Conservation (phyloP, 1,140 invertebrate species). For the Nilaparvata lugens region DNA sequence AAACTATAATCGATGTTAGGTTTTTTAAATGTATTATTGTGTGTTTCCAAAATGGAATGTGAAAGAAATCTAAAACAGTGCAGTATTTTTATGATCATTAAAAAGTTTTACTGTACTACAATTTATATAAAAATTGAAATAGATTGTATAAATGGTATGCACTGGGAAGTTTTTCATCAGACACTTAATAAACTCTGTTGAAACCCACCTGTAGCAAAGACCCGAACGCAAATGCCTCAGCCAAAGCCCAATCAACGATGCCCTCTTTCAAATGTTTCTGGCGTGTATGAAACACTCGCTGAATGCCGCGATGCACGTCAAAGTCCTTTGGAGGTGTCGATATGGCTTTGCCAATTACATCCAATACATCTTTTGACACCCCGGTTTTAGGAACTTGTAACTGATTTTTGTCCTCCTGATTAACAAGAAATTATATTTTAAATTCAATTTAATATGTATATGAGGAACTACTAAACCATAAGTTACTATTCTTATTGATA, state of each 20-base stretch:
- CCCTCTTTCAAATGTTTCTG: slow-evolving; percentile 28
- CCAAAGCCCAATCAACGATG: slow-evolving; percentile 73
- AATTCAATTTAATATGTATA: no score
- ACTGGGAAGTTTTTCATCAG: no score
- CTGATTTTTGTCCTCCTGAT: not conserved
- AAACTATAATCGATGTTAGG: no score
- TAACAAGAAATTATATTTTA: no score
- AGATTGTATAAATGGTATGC: no score
- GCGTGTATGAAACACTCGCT: not conserved
- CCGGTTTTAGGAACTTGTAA: not conserved
- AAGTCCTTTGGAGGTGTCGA: not conserved
- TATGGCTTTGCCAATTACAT: not conserved
- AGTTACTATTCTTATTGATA: no score
- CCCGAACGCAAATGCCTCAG: slow-evolving; percentile 72
- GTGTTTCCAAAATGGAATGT: no score
- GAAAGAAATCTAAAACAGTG: not conserved
- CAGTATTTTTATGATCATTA: not conserved
- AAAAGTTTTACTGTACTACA: no score
- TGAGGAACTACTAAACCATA: no score
- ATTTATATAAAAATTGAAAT: no score
- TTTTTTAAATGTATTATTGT: no score
- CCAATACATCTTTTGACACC: not conserved
- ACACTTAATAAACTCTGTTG: no score
- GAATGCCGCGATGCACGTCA: not conserved
- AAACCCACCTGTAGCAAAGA: slow-evolving; percentile 45